These are phyloP conservation scores for Alviniconcha marisindica DNA, from an alignment of 1,140 invertebrate genomes.

Conservation along the genomic window DNA sequence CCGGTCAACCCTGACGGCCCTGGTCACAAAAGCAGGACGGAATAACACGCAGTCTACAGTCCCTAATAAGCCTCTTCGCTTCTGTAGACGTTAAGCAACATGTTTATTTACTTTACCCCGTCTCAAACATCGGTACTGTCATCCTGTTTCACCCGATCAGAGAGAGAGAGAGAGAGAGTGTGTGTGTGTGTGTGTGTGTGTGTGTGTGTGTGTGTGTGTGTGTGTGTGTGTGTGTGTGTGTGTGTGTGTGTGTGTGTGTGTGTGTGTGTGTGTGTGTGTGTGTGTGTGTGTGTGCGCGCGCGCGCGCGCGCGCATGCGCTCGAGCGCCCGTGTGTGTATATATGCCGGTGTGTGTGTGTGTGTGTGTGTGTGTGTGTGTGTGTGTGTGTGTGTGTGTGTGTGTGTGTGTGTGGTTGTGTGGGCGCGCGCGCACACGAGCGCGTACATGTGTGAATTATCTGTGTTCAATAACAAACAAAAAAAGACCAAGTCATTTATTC, in stretches of 20 bases:
- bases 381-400: background rate
- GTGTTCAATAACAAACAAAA: too few species aligned
- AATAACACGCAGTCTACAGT: too few species aligned
- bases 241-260: background rate
- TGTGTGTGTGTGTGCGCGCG: background rate
- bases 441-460: background rate
- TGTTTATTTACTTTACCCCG: too few species aligned
- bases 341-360: background rate
- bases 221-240: slow-evolving; percentile 16
- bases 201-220: slow-evolving; percentile 32
- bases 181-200: slow-evolving; percentile 15
- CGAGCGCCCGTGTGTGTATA: background rate
- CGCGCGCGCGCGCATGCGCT: too few species aligned
- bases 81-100: too few species aligned
- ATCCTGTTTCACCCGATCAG: too few species aligned
- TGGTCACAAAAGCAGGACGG: too few species aligned
- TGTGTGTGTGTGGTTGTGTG: background rate
- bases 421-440: background rate
- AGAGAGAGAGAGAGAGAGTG: background rate
- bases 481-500: too few species aligned
- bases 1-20: too few species aligned
- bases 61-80: too few species aligned
- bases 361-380: slow-evolving; percentile 2
- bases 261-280: background rate
- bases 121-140: too few species aligned